These are phyloP conservation scores for Mactromeris polynyma DNA, from an alignment of 2,888 invertebrate genomes.

Conservation along the genomic window DNA sequence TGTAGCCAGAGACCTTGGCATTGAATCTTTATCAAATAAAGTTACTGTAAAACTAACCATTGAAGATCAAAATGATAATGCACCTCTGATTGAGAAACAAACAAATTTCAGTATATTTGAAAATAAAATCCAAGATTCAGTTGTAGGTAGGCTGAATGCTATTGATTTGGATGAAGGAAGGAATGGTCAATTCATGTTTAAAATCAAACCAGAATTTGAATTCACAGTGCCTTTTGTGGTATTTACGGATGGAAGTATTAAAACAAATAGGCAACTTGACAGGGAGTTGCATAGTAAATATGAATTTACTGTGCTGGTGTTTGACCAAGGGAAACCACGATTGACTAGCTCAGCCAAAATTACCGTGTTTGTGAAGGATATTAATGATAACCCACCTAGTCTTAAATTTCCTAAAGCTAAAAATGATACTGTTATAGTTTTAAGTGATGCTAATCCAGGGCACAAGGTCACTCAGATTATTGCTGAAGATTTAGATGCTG, in stretches of 20 bases:
- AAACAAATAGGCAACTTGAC: conserved; percentile 69
- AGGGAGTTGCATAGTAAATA: conserved; percentile 69
- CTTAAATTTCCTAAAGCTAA: conserved; percentile 77
- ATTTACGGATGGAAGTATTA: conserved; percentile 72
- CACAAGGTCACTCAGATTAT: conserved; percentile 70
- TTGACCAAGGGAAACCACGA: conserved; percentile 71
- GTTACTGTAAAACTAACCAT: conserved; percentile 92
- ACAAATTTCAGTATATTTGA: conserved; percentile 96
- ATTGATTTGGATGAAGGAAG: conserved; percentile 96
- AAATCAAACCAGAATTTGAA: conserved; percentile 63
- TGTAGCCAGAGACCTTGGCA: conserved; percentile 92
- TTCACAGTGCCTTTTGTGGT: conserved; percentile 70
- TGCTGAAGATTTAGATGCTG: conserved; percentile 72
- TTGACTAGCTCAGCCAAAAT: conserved; percentile 63
- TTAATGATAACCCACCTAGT: conserved; percentile 83
- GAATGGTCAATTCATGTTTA: conserved; percentile 90
- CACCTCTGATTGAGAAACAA: conserved; percentile 95
- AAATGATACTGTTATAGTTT: conserved; percentile 78
- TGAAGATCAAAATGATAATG: conserved; percentile 97
- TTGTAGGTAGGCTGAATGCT: conserved; percentile 95
- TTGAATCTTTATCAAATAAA: conserved; percentile 92
- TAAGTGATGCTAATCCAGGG: conserved; percentile 70
- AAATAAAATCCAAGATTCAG: conserved; percentile 95
- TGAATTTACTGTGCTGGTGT: conserved; percentile 68
- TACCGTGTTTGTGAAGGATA: conserved; percentile 77